A percentile compares a stretch with the other conserved stretches of the same genome.
phyloP scores from a whole-genome alignment of 2,888 invertebrate species.

The Lymantria monacha region DNA sequence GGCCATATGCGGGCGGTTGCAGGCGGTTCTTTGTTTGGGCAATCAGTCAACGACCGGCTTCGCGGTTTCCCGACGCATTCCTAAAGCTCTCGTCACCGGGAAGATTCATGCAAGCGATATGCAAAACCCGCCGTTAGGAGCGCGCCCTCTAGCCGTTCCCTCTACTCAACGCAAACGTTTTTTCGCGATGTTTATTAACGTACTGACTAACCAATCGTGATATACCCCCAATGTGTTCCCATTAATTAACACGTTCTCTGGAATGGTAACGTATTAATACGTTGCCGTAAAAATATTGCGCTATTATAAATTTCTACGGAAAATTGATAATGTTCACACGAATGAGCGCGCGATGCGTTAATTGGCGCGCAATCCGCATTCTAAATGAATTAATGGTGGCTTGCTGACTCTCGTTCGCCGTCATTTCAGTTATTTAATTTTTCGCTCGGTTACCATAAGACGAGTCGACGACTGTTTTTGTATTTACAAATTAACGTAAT shows the following conservation, averaged over 20 bases:
- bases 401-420: constrained; percentile 23
- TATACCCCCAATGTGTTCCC: constrained; percentile 4
- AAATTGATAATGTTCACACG: constrained; percentile 54
- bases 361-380: constrained; percentile 49
- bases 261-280: constrained; percentile 35
- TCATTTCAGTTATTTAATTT: constrained; percentile 55
- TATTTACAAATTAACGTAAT: constrained; percentile 78
- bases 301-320: constrained; percentile 50
- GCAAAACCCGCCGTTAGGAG: constrained; percentile 54
- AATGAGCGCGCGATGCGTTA: constrained; percentile 39
- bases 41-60: constrained; percentile 64
- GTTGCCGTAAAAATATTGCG: constrained; percentile 40
- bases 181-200: constrained; percentile 34
- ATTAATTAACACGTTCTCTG: constrained; percentile 30
- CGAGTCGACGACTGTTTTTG: constrained; percentile 61
- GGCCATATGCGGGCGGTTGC: constrained; percentile 48
- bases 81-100: constrained; percentile 53
- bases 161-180: constrained; percentile 37
- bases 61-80: constrained; percentile 58
- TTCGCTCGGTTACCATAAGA: constrained; percentile 53
- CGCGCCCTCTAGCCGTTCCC: constrained; percentile 32
- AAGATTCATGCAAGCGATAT: constrained; percentile 69
- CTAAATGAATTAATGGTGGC: constrained; percentile 42
- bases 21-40: constrained; percentile 49
- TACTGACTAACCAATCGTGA: constrained; percentile 5